phyloP scores from a whole-genome alignment of 2,113 vertebrate species.

The Semnopithecus entellus region DNA sequence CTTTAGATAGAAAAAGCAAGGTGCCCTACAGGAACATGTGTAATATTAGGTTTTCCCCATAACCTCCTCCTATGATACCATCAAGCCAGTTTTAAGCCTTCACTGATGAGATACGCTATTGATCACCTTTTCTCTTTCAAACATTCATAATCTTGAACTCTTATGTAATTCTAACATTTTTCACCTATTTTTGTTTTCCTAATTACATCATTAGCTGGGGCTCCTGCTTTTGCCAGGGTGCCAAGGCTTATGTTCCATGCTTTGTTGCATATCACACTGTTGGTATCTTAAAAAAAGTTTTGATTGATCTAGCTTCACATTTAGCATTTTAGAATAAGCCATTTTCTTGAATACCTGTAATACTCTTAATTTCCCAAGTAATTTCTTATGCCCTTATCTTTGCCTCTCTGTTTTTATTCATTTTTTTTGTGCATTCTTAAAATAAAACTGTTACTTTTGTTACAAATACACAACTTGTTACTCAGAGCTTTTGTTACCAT shows the following conservation, averaged over 20 bases:
- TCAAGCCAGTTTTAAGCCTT: background rate
- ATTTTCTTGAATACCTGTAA: background rate
- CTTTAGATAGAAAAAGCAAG: background rate
- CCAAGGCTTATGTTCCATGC: background rate
- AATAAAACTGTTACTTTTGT: background rate
- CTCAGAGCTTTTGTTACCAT: conserved; percentile 25
- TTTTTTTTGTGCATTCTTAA: background rate
- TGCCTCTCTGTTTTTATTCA: conserved; percentile 5
- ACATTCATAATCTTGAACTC: background rate
- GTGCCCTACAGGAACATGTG: background rate
- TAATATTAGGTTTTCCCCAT: background rate
- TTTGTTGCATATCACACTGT: background rate
- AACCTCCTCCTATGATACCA: background rate
- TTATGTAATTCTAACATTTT: background rate
- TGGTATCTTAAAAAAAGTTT: background rate
- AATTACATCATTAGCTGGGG: background rate
- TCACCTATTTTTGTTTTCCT: background rate
- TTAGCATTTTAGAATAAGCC: background rate
- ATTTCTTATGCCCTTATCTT: background rate
- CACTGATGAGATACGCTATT: background rate
- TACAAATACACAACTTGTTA: conserved; percentile 43
- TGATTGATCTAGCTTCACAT: background rate
- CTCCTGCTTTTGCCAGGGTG: background rate
- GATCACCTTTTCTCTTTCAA: background rate
- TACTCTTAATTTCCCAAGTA: background rate